Evolutionary conservation across 2,113 vertebrate species (phyloP), one percentile per base, ranked within the genome.

Genomic region (Larimichthys polyactis): DNA sequence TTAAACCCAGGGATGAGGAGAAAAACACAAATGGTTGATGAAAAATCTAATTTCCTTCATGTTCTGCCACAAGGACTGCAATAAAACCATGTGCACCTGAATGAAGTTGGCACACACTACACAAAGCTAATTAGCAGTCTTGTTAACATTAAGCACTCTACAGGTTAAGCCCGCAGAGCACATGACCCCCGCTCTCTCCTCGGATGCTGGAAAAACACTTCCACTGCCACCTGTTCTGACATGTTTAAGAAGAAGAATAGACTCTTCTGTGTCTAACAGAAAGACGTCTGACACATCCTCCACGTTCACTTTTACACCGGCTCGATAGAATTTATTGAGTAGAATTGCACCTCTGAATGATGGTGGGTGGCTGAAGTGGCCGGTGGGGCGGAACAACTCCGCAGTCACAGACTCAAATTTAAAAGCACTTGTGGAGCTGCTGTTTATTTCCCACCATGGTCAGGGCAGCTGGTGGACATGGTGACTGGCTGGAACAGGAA

Each of bases 401-500:
- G 44, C 77, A 63, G 78, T 69, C 44, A 16, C 43, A 67, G 78
- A 9, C 15, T 11, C 36, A 9, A 78, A 82, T 81, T 46, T 57
- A 57, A 84, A 83, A 60, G 79, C 84, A 74, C 79, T 91, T 48
- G 60, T 40, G 63, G 72, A 80, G 62, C 84, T 65, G 78, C 69
- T 78, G 82, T 89, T 91, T 87, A 67, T 85, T 90, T 89, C 91
- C 85, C 89, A 90, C 69, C 74, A n/a, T 43, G 83, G 72, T 65
- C 60, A 22, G 68, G 86, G 86, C 84, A 85, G 87, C 86, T 82
- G 87, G 87, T 83, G 86, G 87, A 84, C 91, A 84, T 3, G 55
- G 91, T 44, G 80, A 84, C 86, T 84, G 79, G 89, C 81, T 91
- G 87, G 84, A 84, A 82, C 84, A 76, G 84, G 90, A 90, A 83